Evolutionary conservation across 2,888 invertebrate genomes (phyloP).

Genomic region (Philonicus albiceps): DNA sequence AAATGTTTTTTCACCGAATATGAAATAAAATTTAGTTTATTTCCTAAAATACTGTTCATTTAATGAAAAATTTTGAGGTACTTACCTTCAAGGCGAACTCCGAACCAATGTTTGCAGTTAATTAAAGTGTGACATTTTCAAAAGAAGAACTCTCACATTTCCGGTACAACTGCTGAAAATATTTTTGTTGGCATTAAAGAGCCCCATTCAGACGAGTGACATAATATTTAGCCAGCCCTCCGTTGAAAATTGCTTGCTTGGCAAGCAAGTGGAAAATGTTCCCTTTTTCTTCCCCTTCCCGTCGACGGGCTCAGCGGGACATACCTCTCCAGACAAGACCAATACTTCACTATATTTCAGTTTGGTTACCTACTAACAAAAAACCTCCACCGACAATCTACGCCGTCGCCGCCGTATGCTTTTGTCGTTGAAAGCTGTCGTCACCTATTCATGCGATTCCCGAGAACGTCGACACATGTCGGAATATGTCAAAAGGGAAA

Average conservation of each 20-base stretch:
- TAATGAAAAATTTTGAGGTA: not conserved
- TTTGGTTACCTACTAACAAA: not conserved
- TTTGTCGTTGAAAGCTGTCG: not conserved
- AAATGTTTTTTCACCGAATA: too few species aligned
- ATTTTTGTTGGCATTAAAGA: not conserved
- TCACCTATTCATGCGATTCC: not conserved
- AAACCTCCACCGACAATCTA: not conserved
- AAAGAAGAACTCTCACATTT: not conserved
- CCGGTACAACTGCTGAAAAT: not conserved
- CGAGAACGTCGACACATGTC: not conserved
- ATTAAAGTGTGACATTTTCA: not conserved
- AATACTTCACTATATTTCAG: not conserved
- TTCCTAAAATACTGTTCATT: not conserved
- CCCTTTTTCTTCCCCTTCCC: not conserved
- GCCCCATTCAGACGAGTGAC: not conserved
- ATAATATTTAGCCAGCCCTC: not conserved
- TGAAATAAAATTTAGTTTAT: not conserved
- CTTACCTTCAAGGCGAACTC: not conserved
- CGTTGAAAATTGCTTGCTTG: not conserved
- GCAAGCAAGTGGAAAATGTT: not conserved
- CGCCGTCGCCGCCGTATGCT: not conserved
- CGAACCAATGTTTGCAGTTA: not conserved
- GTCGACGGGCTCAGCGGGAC: not conserved
- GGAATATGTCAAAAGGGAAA: not conserved
- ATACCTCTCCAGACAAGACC: not conserved